Base-by-base conservation (phyloP, 2,113 vertebrate genomes). In the Galbula dea region DNA sequence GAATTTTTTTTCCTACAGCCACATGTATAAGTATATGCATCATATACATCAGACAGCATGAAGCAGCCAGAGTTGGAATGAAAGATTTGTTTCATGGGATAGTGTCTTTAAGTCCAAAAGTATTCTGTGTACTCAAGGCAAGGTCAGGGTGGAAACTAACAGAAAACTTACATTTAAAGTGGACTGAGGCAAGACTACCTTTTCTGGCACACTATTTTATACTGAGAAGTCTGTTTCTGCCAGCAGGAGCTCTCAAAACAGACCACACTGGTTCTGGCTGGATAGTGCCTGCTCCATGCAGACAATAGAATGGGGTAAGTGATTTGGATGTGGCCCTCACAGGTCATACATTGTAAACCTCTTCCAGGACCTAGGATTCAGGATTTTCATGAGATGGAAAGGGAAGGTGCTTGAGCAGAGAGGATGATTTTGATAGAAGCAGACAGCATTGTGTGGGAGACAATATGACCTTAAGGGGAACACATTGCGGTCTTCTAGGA, bases 191-290 rank as follows among this genome's bases (percentile, higher is more conserved):
- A 88, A 93, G 6, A 1, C 3, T 63, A 29, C 16, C 24, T 78
- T 83, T 67, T 51, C 8, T n/a, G 74, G 23, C n/a, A 83, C 79
- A 22, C 1, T 62, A 6, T 24, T 65, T 77, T 54, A 66, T 54
- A 2, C n/a, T 65, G 52, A 67, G 78, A 62, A 65, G 6, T 21
- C 13, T 34, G 6, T 36, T 87, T 36, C 52, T 46, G 15, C 11
- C 16, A 39, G 22, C 36, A 41, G 2, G 6, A 4, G 3, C 10
- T 58, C 32, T 10, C 46, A 51, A 55, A 29, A 57, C 15, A 54
- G 12, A 67, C 1, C 7, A 3, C 3, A 5, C 11, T 51, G 24
- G 7, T 62, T 39, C n/a, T n/a, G n/a, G 4, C 9, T 51, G 1
- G 18, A 22, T 12, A 49, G 29, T 30, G 4, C 7, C 66, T 75